Base-by-base conservation (phyloP, 2,888 invertebrate species). In the Epistrophella euchroma region DNA sequence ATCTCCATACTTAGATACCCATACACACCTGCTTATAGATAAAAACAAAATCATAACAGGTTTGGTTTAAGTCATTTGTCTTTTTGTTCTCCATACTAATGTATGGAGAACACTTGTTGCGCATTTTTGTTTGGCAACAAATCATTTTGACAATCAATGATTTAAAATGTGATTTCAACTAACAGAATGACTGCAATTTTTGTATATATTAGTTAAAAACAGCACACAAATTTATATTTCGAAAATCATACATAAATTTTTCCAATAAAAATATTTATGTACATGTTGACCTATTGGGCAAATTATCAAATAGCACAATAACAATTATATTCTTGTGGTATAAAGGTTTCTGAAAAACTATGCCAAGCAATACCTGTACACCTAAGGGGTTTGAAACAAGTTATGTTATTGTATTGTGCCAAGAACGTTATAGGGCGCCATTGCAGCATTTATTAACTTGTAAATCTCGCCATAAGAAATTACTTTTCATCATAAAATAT, bases 101-200 rank as follows among this genome's bases (percentile, higher is more conserved):
- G 17, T 10, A 19, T n/a, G n/a, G n/a, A n/a, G n/a, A n/a, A n/a
- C n/a, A 52, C 52, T 52, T 52, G 25, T 52, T 52, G 52, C 52
- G 15, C 15, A 25, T 52, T 15, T 2, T 0, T 50, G 4, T 50
- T 50, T 2, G 22, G 52, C 52, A 25, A 52, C 10, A n/a, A 0
- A 5, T 17, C 17, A 6, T 43, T 43, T 3, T 17, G 0, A 6
- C 17, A 19, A 17, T 45, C 17, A 43, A 13, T 37, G 13, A 2
- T 13, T 4, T 4, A 37, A 40, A 40, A 15, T 40, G 13, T 37
- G 4, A 10, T 28, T 28, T 28, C 6, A 28, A 6, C 6, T 4
- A 28, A 28, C 28, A 28, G 6, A 5, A 5, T 1, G 28, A 28
- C 4, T 5, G 28, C 2, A 25, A 25, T n/a, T n/a, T n/a, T n/a